Evolutionary conservation across 2,888 invertebrate genomes (phyloP), one percentile per base, ranked within the genome.

Genomic region (Drosophila eohydei): DNA sequence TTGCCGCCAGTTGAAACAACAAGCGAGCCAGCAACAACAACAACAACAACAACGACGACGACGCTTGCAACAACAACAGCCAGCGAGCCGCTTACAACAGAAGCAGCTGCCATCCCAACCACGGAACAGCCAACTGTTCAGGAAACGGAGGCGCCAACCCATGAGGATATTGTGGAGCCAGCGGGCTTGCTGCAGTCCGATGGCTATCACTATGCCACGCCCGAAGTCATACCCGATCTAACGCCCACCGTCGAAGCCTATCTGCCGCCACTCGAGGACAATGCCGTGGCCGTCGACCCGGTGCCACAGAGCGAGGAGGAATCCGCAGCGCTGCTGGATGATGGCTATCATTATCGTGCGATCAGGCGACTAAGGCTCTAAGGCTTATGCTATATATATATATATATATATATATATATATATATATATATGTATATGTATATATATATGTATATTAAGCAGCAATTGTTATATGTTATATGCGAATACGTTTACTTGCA

Each of bases 171-270:
- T 30, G 77, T 67, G 34, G 60, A 74, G 43, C 60, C 58, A 2
- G 71, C 89, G 0, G 80, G 72, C 8, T 51, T 77, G 7, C 61
- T 91, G 7, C 67, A 82, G 9, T 78, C 63, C 3, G 91, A 91
- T 74, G 91, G 91, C 41, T 91, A 91, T 57, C 91, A 91, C 55
- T 91, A 91, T 50, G 81, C 71, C 32, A 62, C 76, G n/a, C 92
- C 91, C 2, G 60, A 74, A 14, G 71, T 81, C 28, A 71, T 88
- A 40, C 88, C 89, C 8, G 74, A 90, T 57, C 66, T 91, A n/a
- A 57, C 76, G 34, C 71, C 80, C 28, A 65, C 65, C 6, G 60
- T 70, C 2, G 75, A 78, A 30, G 90, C 80, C 38, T 90, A 90
- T 44, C 50, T 91, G 78, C 91, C 90, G 4, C 91, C 91, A 0